Conservation (phyloP, 2,888 invertebrate species). For the Aphidius colemani region DNA sequence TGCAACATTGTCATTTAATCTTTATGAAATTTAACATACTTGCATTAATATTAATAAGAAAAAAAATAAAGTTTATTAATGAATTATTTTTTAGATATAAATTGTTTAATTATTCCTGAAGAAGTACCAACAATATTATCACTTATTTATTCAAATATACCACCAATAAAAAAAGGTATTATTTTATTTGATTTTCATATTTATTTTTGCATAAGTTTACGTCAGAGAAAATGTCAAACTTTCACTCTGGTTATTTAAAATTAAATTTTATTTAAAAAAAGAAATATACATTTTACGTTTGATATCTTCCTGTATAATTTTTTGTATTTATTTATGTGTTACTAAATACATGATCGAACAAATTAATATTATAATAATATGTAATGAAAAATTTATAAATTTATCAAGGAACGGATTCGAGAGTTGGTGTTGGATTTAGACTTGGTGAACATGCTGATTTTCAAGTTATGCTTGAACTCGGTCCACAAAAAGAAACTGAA, state of each 20-base stretch:
- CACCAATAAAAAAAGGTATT: slow-evolving; percentile 82
- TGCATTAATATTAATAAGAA: background rate
- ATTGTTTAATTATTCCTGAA: slow-evolving; percentile 75
- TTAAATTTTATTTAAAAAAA: background rate
- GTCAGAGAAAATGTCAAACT: slow-evolving; percentile 26
- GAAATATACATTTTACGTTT: background rate
- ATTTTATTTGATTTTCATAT: slow-evolving; percentile 1
- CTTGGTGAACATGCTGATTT: slow-evolving; percentile 83
- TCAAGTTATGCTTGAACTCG: slow-evolving; percentile 76
- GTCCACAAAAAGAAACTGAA: slow-evolving; percentile 78
- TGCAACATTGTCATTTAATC: background rate
- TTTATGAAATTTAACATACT: slow-evolving; percentile 3
- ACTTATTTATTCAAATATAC: slow-evolving; percentile 81
- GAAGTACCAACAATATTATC: slow-evolving; percentile 80
- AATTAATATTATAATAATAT: too few species aligned
- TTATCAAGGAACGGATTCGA: slow-evolving; percentile 74
- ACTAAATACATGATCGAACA: background rate
- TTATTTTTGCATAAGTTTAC: slow-evolving; percentile 25
- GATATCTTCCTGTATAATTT: background rate
- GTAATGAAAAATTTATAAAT: slow-evolving; percentile 23
- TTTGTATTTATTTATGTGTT: background rate
- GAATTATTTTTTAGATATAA: slow-evolving; percentile 55
- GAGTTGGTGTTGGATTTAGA: slow-evolving; percentile 79
- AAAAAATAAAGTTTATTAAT: slow-evolving; percentile 3
- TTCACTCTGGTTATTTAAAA: slow-evolving; percentile 32